Evolutionary conservation across 2,888 invertebrate genomes (phyloP), one percentile per base, ranked within the genome.

Genomic region (Amiota minor): DNA sequence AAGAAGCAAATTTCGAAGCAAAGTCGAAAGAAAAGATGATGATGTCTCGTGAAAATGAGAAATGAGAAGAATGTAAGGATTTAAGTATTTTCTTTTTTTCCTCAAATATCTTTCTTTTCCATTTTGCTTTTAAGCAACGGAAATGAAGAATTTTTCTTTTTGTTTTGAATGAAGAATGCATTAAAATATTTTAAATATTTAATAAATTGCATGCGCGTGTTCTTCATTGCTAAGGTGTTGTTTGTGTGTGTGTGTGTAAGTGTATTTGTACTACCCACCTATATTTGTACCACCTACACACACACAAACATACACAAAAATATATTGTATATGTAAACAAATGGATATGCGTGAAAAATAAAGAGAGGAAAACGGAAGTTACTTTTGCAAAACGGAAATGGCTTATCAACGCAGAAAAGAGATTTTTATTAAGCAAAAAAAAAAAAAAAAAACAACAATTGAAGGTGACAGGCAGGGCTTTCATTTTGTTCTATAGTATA

Each of bases 281-380:
- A 35, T n/a, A 35, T 35, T 35, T 35, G n/a, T n/a, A n/a, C 35
- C 35, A 35, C 35, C 35, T 35, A 2, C 35, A 23, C 23, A 35
- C 35, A 1, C 76, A 77, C 9, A 78, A 78, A 79, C 72, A 70
- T 70, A 75, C 77, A 80, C 83, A 74, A 74, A 18, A 2, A n/a
- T n/a, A 14, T 20, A 16, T 68, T 20, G 14, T 53, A 4, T 53
- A 9, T 53, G 16, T 53, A 16, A 53, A 14, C n/a, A 53, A 53
- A 53, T 14, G 9, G 2, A 53, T 53, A n/a, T 4, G 67, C 35
- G 20, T 11, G 12, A 67, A 47, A 65, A 65, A 8, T 47, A 56
- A 59, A 18, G n/a, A 59, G 20, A 16, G 20, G 10, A 67, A 67
- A 23, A 6, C 67, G 67, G 67, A 68, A 68, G 50, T 68, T 23